Evolutionary conservation across 2,888 invertebrate species (phyloP), one percentile per base, ranked within the genome.

Genomic region (Drosophila pegasa): DNA sequence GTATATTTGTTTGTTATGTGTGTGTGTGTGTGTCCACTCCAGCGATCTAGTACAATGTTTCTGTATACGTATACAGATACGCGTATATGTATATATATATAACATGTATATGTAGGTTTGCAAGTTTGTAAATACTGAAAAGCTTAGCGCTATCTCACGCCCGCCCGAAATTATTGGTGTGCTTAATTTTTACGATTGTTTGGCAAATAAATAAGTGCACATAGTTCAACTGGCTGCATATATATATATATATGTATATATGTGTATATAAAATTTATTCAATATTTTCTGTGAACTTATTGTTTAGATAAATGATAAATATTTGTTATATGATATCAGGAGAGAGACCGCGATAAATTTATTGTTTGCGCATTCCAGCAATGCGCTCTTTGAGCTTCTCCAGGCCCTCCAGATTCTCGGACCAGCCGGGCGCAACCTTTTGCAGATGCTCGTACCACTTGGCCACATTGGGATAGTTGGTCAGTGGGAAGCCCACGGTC

Each of bases 381-480:
- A 86, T 71, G 48, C 52, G 87, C 59, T 86, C 78, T 79, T 93
- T 94, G 91, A 94, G 93, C 5, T 93, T 93, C 16, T 93, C 92
- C 31, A 93, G 83, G 12, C 94, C 94, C 29, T 92, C 92, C 89
- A 93, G 92, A 80, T 94, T 94, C 69, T 94, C 93, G 62, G 93
- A 93, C 83, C 93, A 95, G n/a, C 94, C 95, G 0, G 94, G 93
- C 29, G 93, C 93, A 10, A 93, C 93, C 1, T 91, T 89, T 89
- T 95, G 94, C 45, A 93, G 92, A 66, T 93, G 93, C 1, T 91
- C 93, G 75, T 93, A 93, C 95, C 95, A 95, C 92, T 93, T 95
- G 54, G 92, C 90, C 54, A 96, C 93, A 80, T 96, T 96, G 41
- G 94, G 91, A 91, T 94, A 96, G 78, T 94, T 94, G 83, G 93